Percentiles rank a stretch among this genome's conserved stretches.
Evolutionary conservation across 2,888 invertebrate genomes (phyloP).

Genomic region (Nomada fabriciana): DNA sequence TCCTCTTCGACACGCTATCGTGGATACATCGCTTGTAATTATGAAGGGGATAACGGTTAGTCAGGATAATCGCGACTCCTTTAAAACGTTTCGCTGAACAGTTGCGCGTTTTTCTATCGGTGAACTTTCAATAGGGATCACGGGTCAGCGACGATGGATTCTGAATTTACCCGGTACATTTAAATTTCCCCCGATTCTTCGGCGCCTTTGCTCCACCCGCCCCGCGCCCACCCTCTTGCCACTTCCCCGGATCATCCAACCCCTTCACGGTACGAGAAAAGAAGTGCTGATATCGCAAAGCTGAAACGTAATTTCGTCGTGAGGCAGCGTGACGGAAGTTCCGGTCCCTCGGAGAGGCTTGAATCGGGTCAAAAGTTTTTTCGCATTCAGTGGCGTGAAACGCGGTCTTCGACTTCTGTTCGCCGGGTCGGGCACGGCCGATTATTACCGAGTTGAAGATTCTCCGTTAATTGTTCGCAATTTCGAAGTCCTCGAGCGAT

Average conservation of each 20-base stretch:
- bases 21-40: neutral
- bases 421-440: conserved; percentile 28
- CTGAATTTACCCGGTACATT: conserved; percentile 38
- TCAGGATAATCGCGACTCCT: conserved; percentile 9
- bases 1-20: neutral
- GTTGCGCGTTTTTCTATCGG: conserved; percentile 17
- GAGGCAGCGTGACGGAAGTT: conserved; percentile 61
- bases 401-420: conserved; percentile 23
- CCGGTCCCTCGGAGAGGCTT: conserved; percentile 54
- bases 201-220: neutral
- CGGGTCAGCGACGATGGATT: conserved; percentile 29
- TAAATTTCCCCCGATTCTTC: conserved; percentile 48
- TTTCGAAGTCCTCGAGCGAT: conserved; percentile 36
- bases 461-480: conserved; percentile 49
- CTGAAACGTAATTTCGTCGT: conserved; percentile 65
- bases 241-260: too few species aligned
- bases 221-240: neutral
- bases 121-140: conserved; percentile 21
- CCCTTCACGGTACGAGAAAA: neutral
- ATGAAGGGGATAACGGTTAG: neutral
- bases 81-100: neutral
- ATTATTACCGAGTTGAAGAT: conserved; percentile 63
- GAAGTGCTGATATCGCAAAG: conserved; percentile 37
- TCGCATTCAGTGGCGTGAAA: conserved; percentile 41
- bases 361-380: conserved; percentile 57